phyloP scores from a whole-genome alignment of 1,140 invertebrate species.

The Brachionus rotundiformis region DNA sequence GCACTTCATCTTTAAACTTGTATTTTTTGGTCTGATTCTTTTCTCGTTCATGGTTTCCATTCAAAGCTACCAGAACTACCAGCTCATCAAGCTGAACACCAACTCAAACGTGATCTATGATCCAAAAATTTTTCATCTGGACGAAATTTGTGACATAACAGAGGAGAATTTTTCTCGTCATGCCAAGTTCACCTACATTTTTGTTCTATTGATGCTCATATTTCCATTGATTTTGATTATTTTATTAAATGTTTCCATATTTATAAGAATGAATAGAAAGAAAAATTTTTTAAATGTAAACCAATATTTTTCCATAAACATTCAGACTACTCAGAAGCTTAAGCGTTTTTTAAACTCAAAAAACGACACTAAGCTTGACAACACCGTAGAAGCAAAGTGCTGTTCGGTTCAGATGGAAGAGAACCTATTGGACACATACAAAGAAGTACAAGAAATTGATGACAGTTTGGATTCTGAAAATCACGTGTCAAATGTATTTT shows the following conservation, averaged over 20 bases:
- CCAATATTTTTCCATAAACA: conserved; percentile 36
- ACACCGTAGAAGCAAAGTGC: not conserved
- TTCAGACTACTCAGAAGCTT: not conserved
- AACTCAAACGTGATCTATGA: not conserved
- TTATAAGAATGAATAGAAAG: conserved; percentile 23
- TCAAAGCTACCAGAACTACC: not conserved
- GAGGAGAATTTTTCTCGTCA: not conserved
- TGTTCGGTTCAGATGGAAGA: not conserved
- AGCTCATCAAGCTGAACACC: not conserved
- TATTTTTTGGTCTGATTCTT: not conserved
- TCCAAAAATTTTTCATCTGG: not conserved
- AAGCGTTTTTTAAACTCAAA: not conserved
- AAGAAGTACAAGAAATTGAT: not conserved
- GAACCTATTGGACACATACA: not conserved
- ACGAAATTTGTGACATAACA: not conserved
- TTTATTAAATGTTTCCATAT: not conserved
- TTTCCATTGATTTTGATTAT: not conserved
- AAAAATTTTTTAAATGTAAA: conserved; percentile 21
- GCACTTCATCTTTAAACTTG: conserved; percentile 6
- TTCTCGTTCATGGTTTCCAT: not conserved
- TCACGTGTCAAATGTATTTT: conserved; percentile 24
- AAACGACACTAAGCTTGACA: not conserved
- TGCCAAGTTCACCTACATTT: conserved; percentile 5
- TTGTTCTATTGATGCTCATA: not conserved
- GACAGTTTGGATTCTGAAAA: not conserved